A percentile compares a stretch with the other conserved stretches of the same genome.
Evolutionary conservation across 2,797 vertebrate genomes (phyloP).

Genomic region (Acanthurus tractus): DNA sequence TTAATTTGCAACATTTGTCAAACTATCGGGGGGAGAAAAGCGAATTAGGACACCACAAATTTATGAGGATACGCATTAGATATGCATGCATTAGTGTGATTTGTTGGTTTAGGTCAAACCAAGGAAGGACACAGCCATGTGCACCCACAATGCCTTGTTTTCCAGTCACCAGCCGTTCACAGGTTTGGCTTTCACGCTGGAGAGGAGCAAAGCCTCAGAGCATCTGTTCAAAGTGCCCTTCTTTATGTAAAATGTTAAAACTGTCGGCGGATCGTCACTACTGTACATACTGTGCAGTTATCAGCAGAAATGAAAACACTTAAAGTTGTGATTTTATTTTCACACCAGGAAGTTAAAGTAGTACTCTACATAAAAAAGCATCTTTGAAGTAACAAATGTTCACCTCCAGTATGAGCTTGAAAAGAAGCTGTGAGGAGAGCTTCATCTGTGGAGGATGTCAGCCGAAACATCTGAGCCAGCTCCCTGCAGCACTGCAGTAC

Average conservation of each 20-base stretch:
- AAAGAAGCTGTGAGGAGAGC: neutral
- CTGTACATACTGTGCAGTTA: slow-evolving; percentile 1
- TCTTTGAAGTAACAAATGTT: neutral
- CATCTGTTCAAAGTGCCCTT: slow-evolving; percentile 47
- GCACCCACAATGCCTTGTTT: slow-evolving; percentile 30
- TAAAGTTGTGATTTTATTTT: slow-evolving; percentile 6
- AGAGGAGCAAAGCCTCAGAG: slow-evolving; percentile 48
- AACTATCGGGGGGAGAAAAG: slow-evolving; percentile 40
- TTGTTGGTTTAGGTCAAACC: slow-evolving; percentile 51
- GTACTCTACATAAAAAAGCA: neutral
- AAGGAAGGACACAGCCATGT: slow-evolving; percentile 31
- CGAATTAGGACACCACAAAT: slow-evolving; percentile 46
- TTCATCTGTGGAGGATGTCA: neutral
- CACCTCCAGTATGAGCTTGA: neutral
- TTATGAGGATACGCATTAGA: slow-evolving; percentile 35
- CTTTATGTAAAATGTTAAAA: slow-evolving; percentile 40
- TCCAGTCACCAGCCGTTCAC: slow-evolving; percentile 52
- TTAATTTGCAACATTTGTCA: slow-evolving; percentile 70
- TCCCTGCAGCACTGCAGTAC: neutral
- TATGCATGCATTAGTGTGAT: slow-evolving; percentile 37
- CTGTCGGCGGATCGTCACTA: neutral
- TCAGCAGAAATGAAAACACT: slow-evolving; percentile 10
- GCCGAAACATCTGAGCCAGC: neutral
- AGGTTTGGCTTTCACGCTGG: slow-evolving; percentile 25
- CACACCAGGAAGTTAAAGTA: slow-evolving; percentile 6